Percentiles rank a stretch among this genome's conserved stretches.
Evolutionary conservation across 2,888 invertebrate genomes (phyloP).

Genomic region (Harmothoe impar): DNA sequence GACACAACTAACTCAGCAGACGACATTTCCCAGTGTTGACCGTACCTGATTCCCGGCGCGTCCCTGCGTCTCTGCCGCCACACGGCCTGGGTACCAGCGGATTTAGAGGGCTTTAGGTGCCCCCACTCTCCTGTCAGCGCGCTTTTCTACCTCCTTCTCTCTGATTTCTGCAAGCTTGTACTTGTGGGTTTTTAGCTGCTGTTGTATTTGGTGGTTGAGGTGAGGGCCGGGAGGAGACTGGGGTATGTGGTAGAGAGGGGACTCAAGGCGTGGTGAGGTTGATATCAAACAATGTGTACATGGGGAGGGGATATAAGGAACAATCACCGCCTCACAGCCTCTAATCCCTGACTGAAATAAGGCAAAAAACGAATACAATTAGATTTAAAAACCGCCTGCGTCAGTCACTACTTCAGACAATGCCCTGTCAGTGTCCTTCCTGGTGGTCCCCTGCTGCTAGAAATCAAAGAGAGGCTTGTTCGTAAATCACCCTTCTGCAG

Average conservation of each 20-base stretch:
- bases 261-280: background rate
- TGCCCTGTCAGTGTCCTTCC: background rate
- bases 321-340: background rate
- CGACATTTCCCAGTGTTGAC: background rate
- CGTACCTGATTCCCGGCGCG: slow-evolving; percentile 24
- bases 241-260: background rate
- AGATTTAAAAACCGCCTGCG: background rate
- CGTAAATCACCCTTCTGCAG: background rate
- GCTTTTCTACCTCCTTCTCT: background rate
- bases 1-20: background rate
- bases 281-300: background rate
- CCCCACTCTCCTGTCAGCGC: background rate
- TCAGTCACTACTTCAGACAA: background rate
- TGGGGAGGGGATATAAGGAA: slow-evolving; percentile 1
- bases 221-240: background rate
- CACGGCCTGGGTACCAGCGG: background rate
- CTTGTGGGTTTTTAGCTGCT: background rate
- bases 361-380: background rate
- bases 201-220: background rate
- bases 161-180: background rate
- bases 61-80: background rate
- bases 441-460: background rate
- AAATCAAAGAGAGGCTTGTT: background rate
- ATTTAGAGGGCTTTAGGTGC: background rate
- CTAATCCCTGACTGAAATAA: background rate